Conservation (phyloP, 1,140 invertebrate species). For the Eumeta japonica region DNA sequence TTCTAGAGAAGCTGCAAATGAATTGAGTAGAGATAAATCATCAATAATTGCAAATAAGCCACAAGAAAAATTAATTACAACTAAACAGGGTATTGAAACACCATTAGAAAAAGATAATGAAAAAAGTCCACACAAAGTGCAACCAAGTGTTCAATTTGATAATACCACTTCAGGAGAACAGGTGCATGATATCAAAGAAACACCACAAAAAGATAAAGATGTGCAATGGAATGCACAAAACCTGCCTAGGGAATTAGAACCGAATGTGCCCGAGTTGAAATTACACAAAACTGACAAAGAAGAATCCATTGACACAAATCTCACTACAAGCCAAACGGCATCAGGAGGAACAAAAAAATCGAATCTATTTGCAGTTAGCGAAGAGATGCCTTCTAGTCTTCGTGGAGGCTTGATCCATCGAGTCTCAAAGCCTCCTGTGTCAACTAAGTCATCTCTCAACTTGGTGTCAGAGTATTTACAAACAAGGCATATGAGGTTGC, state of each 20-base stretch:
- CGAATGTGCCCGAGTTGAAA: constrained; percentile 24
- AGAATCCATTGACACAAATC: constrained; percentile 14
- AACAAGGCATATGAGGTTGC: constrained; percentile 30
- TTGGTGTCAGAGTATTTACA: constrained; percentile 43
- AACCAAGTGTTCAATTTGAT: no score
- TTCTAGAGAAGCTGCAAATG: constrained; percentile 44
- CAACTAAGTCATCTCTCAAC: constrained; percentile 26
- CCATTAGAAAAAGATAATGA: no score
- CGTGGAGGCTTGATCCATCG: constrained; percentile 20
- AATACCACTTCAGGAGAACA: no score
- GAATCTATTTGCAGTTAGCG: constrained; percentile 44
- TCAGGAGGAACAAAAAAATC: constrained; percentile 25
- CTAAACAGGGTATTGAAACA: no score
- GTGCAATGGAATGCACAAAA: constrained; percentile 36
- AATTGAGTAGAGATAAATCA: constrained; percentile 42
- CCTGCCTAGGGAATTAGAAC: constrained; percentile 29
- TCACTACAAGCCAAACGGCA: constrained; percentile 17
- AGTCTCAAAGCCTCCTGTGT: constrained; percentile 12
- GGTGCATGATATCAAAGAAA: no score
- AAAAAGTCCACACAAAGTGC: no score
- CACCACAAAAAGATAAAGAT: no score
- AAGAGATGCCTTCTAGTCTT: constrained; percentile 44
- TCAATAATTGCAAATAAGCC: constrained; percentile 17
- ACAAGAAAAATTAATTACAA: constrained; percentile 11
- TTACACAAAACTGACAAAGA: constrained; percentile 27